Conservation (phyloP, 1,140 invertebrate genomes). For the Hydropsyche tenuis region DNA sequence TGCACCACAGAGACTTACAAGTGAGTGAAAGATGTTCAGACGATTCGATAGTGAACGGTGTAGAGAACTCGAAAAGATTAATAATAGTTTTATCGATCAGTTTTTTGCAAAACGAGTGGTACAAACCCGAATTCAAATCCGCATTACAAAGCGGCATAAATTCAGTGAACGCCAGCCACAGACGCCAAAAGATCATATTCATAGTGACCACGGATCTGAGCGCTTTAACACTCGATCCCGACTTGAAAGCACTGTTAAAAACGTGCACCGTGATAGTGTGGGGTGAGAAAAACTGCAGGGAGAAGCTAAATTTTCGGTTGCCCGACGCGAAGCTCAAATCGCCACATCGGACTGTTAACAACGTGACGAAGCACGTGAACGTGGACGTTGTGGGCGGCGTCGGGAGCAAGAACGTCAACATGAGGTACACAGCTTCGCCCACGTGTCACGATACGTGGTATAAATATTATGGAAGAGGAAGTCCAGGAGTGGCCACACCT, state of each 20-base stretch:
- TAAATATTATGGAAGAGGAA: conserved; percentile 54
- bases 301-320: conserved; percentile 87
- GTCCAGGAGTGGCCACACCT: conserved; percentile 60
- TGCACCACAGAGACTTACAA: conserved; percentile 81
- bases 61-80: conserved; percentile 76
- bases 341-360: conserved; percentile 59
- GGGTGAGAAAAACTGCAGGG: conserved; percentile 88
- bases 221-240: conserved; percentile 78
- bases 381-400: conserved; percentile 50
- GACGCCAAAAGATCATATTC: conserved; percentile 77
- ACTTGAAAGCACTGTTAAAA: conserved; percentile 81
- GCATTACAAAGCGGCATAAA: conserved; percentile 77
- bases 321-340: conserved; percentile 70
- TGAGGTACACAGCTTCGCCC: conserved; percentile 61
- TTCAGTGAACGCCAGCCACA: conserved; percentile 71
- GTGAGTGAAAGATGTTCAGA: conserved; percentile 71
- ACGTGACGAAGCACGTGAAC: conserved; percentile 56
- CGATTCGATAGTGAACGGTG: conserved; percentile 77
- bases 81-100: conserved; percentile 76
- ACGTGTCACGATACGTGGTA: conserved; percentile 62
- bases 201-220: conserved; percentile 68
- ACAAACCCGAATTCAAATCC: conserved; percentile 72
- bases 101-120: conserved; percentile 79
- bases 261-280: conserved; percentile 85
- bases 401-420: conserved; percentile 59